Evolutionary conservation across 2,797 vertebrate species (phyloP).

Genomic region (Enteromius fasciolatus): DNA sequence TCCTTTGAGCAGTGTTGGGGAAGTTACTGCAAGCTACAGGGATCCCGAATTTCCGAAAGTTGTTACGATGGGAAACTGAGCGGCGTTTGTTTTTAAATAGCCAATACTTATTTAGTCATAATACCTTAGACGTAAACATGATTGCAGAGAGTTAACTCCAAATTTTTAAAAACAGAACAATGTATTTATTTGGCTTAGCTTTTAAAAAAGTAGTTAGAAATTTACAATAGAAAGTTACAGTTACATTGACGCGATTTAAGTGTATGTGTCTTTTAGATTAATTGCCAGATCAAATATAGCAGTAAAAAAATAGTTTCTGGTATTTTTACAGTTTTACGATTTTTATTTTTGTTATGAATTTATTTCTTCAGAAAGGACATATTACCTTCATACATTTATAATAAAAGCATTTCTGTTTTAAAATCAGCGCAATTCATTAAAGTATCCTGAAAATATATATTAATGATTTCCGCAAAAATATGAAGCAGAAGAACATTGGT

Average conservation of each 20-base stretch:
- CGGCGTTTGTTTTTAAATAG: background rate
- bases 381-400: background rate
- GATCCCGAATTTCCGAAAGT: background rate
- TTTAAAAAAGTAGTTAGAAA: background rate
- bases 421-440: background rate
- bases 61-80: background rate
- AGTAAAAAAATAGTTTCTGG: background rate
- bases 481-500: background rate
- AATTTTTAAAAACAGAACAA: background rate
- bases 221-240: background rate
- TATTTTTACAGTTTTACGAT: background rate
- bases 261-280: background rate
- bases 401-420: background rate
- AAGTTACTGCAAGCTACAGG: background rate
- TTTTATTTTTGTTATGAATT: background rate
- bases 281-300: background rate
- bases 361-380: background rate
- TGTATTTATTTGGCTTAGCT: background rate
- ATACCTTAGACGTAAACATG: background rate
- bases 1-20: constrained; percentile 27
- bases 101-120: too few relatives aligned
- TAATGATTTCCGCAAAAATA: background rate
- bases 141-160: background rate
- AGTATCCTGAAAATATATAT: background rate
- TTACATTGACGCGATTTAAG: background rate